Evolutionary conservation across 2,797 vertebrate species (phyloP).

Genomic region (Adrianichthys oophorus): DNA sequence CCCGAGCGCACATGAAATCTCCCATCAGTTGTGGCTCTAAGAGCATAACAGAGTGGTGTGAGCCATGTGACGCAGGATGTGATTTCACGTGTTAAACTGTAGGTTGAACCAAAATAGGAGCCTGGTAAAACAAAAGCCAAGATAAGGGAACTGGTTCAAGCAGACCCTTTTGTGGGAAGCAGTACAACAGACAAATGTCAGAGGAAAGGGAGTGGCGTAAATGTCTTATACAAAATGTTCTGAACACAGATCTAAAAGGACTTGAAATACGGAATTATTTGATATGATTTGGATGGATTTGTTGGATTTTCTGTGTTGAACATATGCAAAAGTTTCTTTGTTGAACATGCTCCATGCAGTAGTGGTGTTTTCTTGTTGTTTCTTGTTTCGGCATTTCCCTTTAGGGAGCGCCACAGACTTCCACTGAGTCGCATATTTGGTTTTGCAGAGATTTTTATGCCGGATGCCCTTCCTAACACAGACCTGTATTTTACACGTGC

Average conservation of each 20-base stretch:
- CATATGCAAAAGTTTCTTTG: slow-evolving; percentile 43
- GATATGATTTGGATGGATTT: slow-evolving; percentile 19
- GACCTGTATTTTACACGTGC: no score
- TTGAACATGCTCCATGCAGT: slow-evolving; percentile 44
- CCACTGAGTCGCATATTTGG: no score
- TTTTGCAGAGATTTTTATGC: no score
- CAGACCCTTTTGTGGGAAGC: slow-evolving; percentile 25
- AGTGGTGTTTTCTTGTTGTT: slow-evolving; percentile 53
- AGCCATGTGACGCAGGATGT: slow-evolving; percentile 6
- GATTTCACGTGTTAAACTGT: slow-evolving; percentile 20
- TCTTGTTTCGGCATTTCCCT: neutral
- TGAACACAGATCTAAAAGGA: neutral
- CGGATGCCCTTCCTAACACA: no score
- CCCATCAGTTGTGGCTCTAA: neutral
- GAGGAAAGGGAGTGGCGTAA: slow-evolving; percentile 12
- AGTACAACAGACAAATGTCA: slow-evolving; percentile 22
- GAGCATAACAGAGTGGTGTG: slow-evolving; percentile 13
- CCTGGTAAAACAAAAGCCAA: slow-evolving; percentile 61
- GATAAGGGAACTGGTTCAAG: slow-evolving; percentile 53
- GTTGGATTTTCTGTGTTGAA: slow-evolving; percentile 34
- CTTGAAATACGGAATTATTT: slow-evolving; percentile 7
- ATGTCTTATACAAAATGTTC: slow-evolving; percentile 35
- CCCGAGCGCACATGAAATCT: no score
- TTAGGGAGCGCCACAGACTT: neutral
- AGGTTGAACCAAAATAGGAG: slow-evolving; percentile 24